Evolutionary conservation across 2,113 vertebrate genomes (phyloP).

Genomic region (Takifugu bimaculatus): DNA sequence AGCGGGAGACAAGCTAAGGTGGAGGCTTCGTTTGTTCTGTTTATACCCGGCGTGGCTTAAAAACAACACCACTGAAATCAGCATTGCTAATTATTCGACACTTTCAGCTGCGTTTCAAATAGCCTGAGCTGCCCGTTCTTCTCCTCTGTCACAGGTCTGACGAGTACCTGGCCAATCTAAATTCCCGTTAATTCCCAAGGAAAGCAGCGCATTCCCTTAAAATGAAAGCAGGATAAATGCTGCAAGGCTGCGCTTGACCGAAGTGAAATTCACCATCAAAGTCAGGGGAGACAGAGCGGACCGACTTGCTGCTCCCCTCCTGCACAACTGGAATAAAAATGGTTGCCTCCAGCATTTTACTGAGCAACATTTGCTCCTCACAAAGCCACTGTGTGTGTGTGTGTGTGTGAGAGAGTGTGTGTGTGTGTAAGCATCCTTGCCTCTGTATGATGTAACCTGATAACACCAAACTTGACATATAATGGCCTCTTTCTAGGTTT

Average conservation of each 20-base stretch:
- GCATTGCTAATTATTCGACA: background rate
- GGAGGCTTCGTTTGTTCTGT: background rate
- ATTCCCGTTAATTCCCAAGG: constrained; percentile 10
- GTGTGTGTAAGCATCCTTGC: constrained; percentile 7
- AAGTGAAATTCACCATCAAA: constrained; percentile 27
- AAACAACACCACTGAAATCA: background rate
- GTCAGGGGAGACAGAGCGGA: constrained; percentile 11
- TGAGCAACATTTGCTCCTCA: constrained; percentile 8
- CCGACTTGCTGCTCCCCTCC: constrained; percentile 21
- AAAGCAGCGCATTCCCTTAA: background rate
- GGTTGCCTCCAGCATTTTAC: constrained; percentile 11
- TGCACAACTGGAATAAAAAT: constrained; percentile 34
- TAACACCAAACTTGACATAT: constrained; percentile 23
- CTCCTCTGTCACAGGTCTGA: constrained; percentile 35
- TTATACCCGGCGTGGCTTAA: background rate
- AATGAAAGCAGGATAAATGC: constrained; percentile 1
- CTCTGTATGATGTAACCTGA: constrained; percentile 17
- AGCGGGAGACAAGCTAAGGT: constrained; percentile 11
- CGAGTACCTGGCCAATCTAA: constrained; percentile 22
- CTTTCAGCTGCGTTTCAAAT: background rate
- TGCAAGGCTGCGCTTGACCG: constrained; percentile 19
- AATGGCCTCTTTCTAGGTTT: constrained; percentile 19
- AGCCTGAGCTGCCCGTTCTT: constrained; percentile 4
- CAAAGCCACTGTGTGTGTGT: constrained; percentile 8
- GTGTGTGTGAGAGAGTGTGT: constrained; percentile 8